Conservation (phyloP, 2,888 invertebrate species). For the Agriopis marginaria region DNA sequence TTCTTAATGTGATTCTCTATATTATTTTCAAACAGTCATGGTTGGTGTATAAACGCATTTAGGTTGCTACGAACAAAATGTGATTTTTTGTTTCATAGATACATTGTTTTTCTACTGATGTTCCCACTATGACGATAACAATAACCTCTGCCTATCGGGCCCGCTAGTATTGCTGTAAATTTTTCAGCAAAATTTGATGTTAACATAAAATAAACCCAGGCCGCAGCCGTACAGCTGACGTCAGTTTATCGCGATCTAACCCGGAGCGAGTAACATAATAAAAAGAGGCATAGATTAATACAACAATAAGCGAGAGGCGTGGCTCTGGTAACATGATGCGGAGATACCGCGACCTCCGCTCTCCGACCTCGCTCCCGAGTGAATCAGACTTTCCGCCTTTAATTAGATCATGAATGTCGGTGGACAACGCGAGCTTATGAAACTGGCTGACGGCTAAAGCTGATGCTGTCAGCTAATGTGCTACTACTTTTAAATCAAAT, state of each 20-base stretch:
- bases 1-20: no score
- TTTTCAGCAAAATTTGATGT: no score
- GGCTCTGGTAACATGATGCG: slow-evolving; percentile 57
- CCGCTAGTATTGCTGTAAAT: no score
- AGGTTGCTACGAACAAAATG: no score
- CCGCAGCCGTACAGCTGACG: slow-evolving; percentile 36
- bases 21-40: no score
- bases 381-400: slow-evolving; percentile 56
- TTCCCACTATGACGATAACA: no score
- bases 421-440: slow-evolving; percentile 31
- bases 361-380: slow-evolving; percentile 66
- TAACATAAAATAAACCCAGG: slow-evolving; percentile 10
- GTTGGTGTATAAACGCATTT: no score
- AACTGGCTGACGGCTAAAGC: neutral
- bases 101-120: no score
- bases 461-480: slow-evolving; percentile 1
- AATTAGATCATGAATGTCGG: slow-evolving; percentile 53
- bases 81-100: no score
- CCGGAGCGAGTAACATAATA: slow-evolving; percentile 40
- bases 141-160: no score
- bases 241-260: slow-evolving; percentile 43
- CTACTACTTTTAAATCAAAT: neutral
- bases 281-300: slow-evolving; percentile 61
- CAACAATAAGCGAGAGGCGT: slow-evolving; percentile 70
- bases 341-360: slow-evolving; percentile 63